Percentiles rank a stretch among this genome's conserved stretches.
Evolutionary conservation across 2,113 vertebrate species (phyloP).

Genomic region (Sisor rabdophorus): DNA sequence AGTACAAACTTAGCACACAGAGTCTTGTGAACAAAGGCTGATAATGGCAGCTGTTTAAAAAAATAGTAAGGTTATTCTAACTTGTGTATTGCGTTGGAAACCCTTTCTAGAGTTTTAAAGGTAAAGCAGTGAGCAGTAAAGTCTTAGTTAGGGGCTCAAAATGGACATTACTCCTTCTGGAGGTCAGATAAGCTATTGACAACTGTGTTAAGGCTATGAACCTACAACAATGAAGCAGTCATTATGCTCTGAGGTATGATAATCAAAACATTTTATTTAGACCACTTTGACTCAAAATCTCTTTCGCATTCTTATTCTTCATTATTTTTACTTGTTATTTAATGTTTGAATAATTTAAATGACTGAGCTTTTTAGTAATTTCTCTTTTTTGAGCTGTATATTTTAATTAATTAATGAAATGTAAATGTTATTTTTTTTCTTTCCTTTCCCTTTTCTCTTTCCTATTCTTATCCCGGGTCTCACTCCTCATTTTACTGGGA

Average conservation of each 20-base stretch:
- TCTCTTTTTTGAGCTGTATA: no score
- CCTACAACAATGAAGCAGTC: background rate
- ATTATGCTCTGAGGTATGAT: background rate
- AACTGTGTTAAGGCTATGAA: background rate
- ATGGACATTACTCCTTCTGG: background rate
- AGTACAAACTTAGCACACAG: background rate
- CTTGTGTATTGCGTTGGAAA: background rate
- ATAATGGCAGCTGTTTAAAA: background rate
- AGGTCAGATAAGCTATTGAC: background rate
- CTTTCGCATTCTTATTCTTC: no score
- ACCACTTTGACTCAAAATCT: background rate
- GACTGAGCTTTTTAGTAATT: no score
- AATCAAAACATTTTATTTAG: background rate
- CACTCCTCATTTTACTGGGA: constrained; percentile 38
- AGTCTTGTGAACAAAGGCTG: background rate
- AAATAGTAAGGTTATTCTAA: background rate
- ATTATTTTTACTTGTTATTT: no score
- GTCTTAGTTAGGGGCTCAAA: background rate
- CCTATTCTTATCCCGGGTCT: constrained; percentile 37
- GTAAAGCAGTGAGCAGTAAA: background rate
- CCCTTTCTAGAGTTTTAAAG: background rate
- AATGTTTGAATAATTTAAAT: no score
- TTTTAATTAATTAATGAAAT: background rate
- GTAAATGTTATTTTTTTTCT: background rate
- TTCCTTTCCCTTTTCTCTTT: constrained; percentile 24